phyloP scores from a whole-genome alignment of 23 tunicate species.

The Trididemnum nubilum region DNA sequence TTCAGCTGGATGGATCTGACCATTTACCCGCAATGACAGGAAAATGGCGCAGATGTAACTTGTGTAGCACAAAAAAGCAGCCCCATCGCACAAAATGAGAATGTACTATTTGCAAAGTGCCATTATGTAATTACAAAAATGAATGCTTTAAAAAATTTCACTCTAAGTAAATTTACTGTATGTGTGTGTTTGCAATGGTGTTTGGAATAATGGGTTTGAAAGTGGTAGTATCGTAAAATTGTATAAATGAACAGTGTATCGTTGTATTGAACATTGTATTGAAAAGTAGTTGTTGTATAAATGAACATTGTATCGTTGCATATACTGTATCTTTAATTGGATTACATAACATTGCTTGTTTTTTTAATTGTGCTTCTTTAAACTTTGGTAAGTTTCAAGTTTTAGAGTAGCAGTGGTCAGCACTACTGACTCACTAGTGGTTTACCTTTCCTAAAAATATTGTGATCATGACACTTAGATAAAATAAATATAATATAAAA shows the following conservation, averaged over 20 bases:
- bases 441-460: too few species aligned
- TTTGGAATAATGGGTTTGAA: too few species aligned
- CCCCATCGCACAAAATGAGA: slow-evolving; percentile 21
- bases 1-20: slow-evolving; percentile 4
- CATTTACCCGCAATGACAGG: not conserved
- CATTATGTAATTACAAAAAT: slow-evolving; percentile 12
- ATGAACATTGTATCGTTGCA: too few species aligned
- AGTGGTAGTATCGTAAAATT: too few species aligned
- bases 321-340: too few species aligned
- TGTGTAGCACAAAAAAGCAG: not conserved
- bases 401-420: slow-evolving; percentile 26
- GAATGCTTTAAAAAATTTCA: slow-evolving; percentile 8
- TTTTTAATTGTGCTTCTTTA: not conserved
- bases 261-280: too few species aligned
- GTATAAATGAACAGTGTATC: too few species aligned
- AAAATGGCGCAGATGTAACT: slow-evolving; percentile 10
- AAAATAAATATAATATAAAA: too few species aligned
- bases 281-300: too few species aligned
- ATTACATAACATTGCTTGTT: not conserved
- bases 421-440: slow-evolving; percentile 1
- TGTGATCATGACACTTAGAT: too few species aligned
- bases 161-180: not conserved
- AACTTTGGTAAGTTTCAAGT: not conserved
- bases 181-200: too few species aligned
- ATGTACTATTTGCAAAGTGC: slow-evolving; percentile 11